These are phyloP conservation scores for Aspidoscelis tigris DNA, from an alignment of 2,113 vertebrate species.

Conservation along the genomic window DNA sequence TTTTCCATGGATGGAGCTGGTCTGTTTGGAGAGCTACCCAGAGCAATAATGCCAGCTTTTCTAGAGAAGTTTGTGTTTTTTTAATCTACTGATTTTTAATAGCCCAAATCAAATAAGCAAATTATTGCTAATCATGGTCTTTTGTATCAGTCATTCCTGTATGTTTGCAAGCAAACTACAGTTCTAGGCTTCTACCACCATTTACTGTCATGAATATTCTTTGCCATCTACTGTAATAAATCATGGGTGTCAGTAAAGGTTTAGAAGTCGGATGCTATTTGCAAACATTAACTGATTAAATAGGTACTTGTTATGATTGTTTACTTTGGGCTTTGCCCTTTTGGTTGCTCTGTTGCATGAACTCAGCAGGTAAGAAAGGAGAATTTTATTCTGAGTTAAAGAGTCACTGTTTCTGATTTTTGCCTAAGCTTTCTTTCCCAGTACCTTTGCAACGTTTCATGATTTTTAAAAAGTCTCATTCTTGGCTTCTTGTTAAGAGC, in stretches of 20 bases:
- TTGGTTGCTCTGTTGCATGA: not conserved
- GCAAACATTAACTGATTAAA: not conserved
- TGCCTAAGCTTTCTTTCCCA: not conserved
- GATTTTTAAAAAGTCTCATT: too few relatives aligned
- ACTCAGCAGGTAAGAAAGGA: not conserved
- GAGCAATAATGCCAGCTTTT: not conserved
- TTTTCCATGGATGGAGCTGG: not conserved
- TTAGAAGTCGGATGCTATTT: not conserved
- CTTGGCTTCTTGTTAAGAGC: not conserved
- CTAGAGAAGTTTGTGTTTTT: not conserved
- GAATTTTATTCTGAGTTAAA: not conserved
- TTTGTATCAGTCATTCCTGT: not conserved
- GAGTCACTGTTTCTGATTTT: not conserved
- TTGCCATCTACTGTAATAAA: not conserved
- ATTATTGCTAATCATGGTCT: not conserved
- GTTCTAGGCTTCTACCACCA: not conserved
- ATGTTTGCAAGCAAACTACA: not conserved
- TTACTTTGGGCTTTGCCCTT: conserved; percentile 4
- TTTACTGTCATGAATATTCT: not conserved
- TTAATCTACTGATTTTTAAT: not conserved
- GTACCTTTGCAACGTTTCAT: not conserved
- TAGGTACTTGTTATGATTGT: not conserved
- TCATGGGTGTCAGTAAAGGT: not conserved
- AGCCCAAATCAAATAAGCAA: not conserved
- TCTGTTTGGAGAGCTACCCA: not conserved